Evolutionary conservation across 2,797 vertebrate genomes (phyloP).

Genomic region (Sternotherus odoratus): DNA sequence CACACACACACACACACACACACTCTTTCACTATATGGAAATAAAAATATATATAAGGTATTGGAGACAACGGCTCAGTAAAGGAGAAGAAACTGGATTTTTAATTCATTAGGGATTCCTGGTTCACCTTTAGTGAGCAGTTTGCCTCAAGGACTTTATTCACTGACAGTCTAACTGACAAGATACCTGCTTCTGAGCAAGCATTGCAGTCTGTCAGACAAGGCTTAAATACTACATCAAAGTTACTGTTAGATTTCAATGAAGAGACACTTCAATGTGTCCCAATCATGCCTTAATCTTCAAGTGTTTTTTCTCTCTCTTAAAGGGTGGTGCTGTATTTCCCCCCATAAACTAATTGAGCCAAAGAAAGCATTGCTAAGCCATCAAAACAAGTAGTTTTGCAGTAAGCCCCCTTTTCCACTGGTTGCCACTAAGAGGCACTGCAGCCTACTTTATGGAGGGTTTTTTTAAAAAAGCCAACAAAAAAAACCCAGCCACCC

Average conservation of each 20-base stretch:
- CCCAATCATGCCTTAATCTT: conserved; percentile 28
- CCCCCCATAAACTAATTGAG: conserved; percentile 23
- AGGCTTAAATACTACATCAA: neutral
- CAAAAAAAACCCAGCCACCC: conserved; percentile 46
- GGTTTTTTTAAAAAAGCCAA: neutral
- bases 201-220: neutral
- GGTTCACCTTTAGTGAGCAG: neutral
- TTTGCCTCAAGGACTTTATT: conserved; percentile 9
- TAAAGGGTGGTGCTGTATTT: neutral
- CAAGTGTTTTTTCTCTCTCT: neutral
- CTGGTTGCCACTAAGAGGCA: conserved; percentile 81
- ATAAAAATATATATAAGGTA: accelerated
- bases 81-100: neutral
- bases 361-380: conserved; percentile 31
- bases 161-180: neutral
- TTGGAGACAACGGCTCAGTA: accelerated
- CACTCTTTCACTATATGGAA: too few species aligned
- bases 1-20: accelerated
- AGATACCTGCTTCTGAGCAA: neutral
- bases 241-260: conserved; percentile 21
- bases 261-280: neutral
- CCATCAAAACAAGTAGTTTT: neutral
- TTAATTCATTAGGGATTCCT: neutral
- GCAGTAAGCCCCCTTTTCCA: neutral
- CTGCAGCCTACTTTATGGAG: conserved; percentile 82